Evolutionary conservation across 2,113 vertebrate genomes (phyloP), one percentile per base, ranked within the genome.

Genomic region (Pyxicephalus adspersus): DNA sequence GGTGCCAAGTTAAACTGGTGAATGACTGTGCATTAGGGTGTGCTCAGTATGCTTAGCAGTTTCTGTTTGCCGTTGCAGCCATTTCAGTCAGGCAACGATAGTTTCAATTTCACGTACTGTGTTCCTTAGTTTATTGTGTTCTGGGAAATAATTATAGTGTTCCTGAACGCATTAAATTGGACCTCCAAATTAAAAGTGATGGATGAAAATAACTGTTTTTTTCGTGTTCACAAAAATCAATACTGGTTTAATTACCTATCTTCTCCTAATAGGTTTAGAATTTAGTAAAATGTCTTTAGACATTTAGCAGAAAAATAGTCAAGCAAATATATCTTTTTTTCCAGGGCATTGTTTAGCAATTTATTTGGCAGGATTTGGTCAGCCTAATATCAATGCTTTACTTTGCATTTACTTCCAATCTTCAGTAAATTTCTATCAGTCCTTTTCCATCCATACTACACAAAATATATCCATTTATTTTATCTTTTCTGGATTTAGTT

Each of bases 211-310:
- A 73, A 74, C 73, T 64, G 45, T 28, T 64, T 81, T 80, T 74
- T 52, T 60, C 55, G 71, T 60, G 58, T 76, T 16, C 31, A 23
- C 63, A 71, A 73, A 81, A 81, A 74, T 81, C 79, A 81, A 81
- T 81, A 74, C 20, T 60, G 15, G 28, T 81, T 81, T 74, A 73
- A 82, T 74, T 82, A 81, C 29, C 51, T 50, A 82, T 82, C 71
- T 66, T 75, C 31, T 50, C 23, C 22, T 66, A 75, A 82, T 82
- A 60, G 71, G 28, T 57, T 75, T 75, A 66, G 51, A 38, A 82
- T 75, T 82, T 64, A 45, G 13, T 82, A 57, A 82, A 82, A 75
- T 82, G 61, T 55, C 71, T 82, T 75, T 26, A 38, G 51, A 82
- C 70, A 74, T 74, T 81, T 82, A 75, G 51, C 26, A 75, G 13